phyloP scores from a whole-genome alignment of 1,140 invertebrate genomes.

The Calliphora vicina region DNA sequence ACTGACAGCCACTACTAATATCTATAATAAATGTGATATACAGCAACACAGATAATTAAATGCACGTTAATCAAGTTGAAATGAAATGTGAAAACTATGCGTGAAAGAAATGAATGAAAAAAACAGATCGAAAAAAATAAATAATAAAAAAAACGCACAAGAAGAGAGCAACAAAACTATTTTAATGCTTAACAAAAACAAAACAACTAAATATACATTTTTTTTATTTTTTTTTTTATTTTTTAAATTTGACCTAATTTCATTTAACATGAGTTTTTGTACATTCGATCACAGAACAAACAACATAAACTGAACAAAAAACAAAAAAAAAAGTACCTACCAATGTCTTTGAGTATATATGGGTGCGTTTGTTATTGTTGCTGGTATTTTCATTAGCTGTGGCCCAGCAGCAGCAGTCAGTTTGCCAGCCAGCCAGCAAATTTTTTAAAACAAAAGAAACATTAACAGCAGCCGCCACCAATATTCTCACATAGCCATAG shows the following conservation, averaged over 20 bases:
- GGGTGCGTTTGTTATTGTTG: background rate
- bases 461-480: background rate
- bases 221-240: no score
- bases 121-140: background rate
- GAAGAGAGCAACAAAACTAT: background rate
- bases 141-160: background rate
- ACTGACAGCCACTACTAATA: background rate
- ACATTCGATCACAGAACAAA: no score
- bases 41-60: conserved; percentile 23
- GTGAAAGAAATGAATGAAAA: conserved; percentile 33
- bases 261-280: background rate
- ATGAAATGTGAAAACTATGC: conserved; percentile 30
- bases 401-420: no score
- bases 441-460: background rate
- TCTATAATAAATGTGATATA: background rate
- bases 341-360: background rate
- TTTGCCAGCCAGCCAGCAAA: background rate
- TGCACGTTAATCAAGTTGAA: conserved; percentile 29
- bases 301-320: no score
- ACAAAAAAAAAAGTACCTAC: background rate
- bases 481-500: no score
- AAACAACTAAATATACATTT: background rate
- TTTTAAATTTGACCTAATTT: background rate
- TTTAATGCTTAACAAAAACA: background rate
- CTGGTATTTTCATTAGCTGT: no score